Evolutionary conservation across 2,888 invertebrate species (phyloP).

Genomic region (Zhuqinia jingwanae): DNA sequence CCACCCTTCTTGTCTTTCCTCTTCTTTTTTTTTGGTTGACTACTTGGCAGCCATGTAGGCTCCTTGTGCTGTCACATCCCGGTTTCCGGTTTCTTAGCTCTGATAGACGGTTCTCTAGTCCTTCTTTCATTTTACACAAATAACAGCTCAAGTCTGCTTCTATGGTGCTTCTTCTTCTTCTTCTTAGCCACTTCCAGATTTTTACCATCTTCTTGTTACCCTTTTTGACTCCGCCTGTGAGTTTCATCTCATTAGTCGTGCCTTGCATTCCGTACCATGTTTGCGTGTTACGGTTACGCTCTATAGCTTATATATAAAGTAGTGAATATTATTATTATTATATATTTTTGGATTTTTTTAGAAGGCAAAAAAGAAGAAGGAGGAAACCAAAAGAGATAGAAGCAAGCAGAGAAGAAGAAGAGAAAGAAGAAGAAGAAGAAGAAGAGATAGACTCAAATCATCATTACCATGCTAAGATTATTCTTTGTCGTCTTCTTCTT

Average conservation of each 20-base stretch:
- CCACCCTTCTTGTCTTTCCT: slow-evolving; percentile 45
- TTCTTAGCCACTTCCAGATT: slow-evolving; percentile 46
- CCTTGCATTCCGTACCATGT: slow-evolving; percentile 63
- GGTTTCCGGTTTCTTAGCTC: slow-evolving; percentile 68
- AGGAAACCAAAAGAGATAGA: slow-evolving; percentile 22
- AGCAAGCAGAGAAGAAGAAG: slow-evolving; percentile 18
- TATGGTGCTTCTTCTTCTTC: not conserved
- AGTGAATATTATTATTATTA: not conserved
- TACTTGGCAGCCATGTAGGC: slow-evolving; percentile 62
- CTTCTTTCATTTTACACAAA: slow-evolving; percentile 59
- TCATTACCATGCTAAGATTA: slow-evolving; percentile 50
- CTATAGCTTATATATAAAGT: slow-evolving; percentile 33
- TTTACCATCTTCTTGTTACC: slow-evolving; percentile 53
- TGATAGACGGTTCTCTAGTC: slow-evolving; percentile 64
- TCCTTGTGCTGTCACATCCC: slow-evolving; percentile 62
- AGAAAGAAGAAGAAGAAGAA: not conserved
- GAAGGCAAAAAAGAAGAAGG: slow-evolving; percentile 7
- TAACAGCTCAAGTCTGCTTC: slow-evolving; percentile 40
- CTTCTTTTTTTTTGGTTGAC: slow-evolving; percentile 42
- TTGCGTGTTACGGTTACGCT: slow-evolving; percentile 41
- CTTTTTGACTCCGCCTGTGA: slow-evolving; percentile 59
- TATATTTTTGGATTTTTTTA: slow-evolving; percentile 8
- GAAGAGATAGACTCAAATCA: slow-evolving; percentile 30
- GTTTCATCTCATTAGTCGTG: slow-evolving; percentile 65
- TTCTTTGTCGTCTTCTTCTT: slow-evolving; percentile 33